Evolutionary conservation across 1,140 invertebrate genomes (phyloP).

Genomic region (Drosophila tsacasi): DNA sequence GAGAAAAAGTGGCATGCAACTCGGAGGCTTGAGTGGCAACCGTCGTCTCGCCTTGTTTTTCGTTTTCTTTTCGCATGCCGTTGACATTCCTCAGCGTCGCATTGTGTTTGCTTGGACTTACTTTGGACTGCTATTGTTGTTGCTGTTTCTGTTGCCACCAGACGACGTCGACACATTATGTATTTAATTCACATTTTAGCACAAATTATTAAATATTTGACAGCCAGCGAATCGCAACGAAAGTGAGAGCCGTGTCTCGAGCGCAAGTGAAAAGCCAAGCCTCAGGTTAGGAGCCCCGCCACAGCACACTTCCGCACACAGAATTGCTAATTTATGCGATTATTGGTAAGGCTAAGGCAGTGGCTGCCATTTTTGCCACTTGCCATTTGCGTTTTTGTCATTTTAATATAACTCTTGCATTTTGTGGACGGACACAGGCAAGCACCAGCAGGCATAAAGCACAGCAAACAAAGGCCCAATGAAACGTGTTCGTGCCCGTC

Average conservation of each 20-base stretch:
- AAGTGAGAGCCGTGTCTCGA: constrained; percentile 64
- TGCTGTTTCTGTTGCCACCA: constrained; percentile 3
- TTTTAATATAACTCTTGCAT: constrained; percentile 67
- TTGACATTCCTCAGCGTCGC: constrained; percentile 70
- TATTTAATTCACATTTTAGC: constrained; percentile 77
- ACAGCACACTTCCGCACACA: constrained; percentile 61
- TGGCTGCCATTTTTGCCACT: constrained; percentile 14
- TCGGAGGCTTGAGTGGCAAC: constrained; percentile 1
- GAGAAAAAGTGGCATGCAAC: constrained; percentile 15
- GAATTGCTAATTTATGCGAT: constrained; percentile 80
- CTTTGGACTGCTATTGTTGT: neutral
- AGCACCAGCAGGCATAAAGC: constrained; percentile 7
- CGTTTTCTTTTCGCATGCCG: constrained; percentile 79
- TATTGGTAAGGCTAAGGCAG: constrained; percentile 60
- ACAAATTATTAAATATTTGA: constrained; percentile 82
- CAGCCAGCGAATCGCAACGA: constrained; percentile 53
- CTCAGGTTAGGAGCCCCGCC: neutral
- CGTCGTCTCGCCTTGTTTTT: constrained; percentile 40
- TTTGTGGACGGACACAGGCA: constrained; percentile 31
- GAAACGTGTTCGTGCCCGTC: constrained; percentile 76
- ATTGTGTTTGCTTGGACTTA: constrained; percentile 30
- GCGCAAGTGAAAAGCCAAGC: constrained; percentile 38
- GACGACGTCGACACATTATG: constrained; percentile 54
- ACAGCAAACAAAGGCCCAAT: constrained; percentile 41
- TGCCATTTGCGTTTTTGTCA: constrained; percentile 55